Evolutionary conservation across 1,140 invertebrate species (phyloP), one percentile per base, ranked within the genome.

Genomic region (Drosophila jambulina): DNA sequence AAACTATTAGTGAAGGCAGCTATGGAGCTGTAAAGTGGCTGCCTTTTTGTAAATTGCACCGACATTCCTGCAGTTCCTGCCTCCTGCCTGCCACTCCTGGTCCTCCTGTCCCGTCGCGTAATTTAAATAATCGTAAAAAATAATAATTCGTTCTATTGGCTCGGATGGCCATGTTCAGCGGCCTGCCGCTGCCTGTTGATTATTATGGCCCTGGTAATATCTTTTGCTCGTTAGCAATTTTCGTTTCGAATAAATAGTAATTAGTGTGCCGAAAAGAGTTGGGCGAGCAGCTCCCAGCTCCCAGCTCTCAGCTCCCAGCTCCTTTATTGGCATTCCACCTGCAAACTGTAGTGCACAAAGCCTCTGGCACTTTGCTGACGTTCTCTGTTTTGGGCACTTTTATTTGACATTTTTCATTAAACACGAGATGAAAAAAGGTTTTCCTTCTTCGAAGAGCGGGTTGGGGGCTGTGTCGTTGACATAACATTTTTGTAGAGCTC

Each of bases 401-500:
- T 88, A 88, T 88, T 88, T 88, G 84, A 88, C 85, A 90, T 88
- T 90, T 88, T 88, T 90, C 84, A 88, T 90, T 90, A 90, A 84
- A 88, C 85, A 84, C 77, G 74, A 88, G 78, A 78, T 81, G 83
- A 71, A 87, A 87, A 81, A 84, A 84, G 85, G 80, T 69, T 88
- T 83, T 67, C 49, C 60, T 75, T 70, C 49, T 29, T 40, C 12
- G 45, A 13, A 7, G 45, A 12, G 13, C 10, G 40, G 59, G 12
- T 13, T 21, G 29, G 27, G 27, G 40, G 27, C 54, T 7, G 17
- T 74, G 68, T 42, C 68, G 82, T 86, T 83, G 83, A 88, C 83
- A 86, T 86, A 86, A 80, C 84, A 86, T 86, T 86, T 86, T 83
- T 83, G 79, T 86, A 69, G 62, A 77, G 61, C 57, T 23, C 43